These are phyloP conservation scores for Drosophila orosa DNA, from an alignment of 1,140 invertebrate genomes.

Conservation along the genomic window DNA sequence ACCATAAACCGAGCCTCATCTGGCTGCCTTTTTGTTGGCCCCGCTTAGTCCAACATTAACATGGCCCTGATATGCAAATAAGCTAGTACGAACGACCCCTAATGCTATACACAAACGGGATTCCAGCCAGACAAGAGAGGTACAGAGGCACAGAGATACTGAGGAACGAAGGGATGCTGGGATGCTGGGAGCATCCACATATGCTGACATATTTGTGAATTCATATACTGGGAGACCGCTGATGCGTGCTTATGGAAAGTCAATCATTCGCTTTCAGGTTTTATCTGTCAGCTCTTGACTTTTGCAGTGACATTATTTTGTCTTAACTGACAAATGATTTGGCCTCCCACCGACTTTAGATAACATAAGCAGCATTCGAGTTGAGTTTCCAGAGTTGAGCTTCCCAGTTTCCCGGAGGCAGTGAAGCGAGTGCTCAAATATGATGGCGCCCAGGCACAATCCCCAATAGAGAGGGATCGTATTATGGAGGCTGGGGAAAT, in stretches of 20 bases:
- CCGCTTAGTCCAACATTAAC: conserved; percentile 40
- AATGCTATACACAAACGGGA: conserved; percentile 26
- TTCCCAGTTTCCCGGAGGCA: conserved; percentile 38
- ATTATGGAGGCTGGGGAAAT: conserved; percentile 34
- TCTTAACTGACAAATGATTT: conserved; percentile 77
- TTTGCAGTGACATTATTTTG: conserved; percentile 64
- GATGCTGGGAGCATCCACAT: conserved; percentile 7
- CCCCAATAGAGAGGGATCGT: conserved; percentile 26
- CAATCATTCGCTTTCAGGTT: conserved; percentile 73
- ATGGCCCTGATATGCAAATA: conserved; percentile 73
- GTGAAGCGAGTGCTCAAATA: conserved; percentile 65
- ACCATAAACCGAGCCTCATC: conserved; percentile 26
- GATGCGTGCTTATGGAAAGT: conserved; percentile 73
- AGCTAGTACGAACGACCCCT: conserved; percentile 30
- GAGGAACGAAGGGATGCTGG: not conserved
- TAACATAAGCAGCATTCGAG: conserved; percentile 40
- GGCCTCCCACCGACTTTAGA: conserved; percentile 29
- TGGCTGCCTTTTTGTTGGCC: conserved; percentile 30
- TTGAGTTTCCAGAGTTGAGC: conserved; percentile 4
- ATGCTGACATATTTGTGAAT: conserved; percentile 23
- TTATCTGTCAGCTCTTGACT: conserved; percentile 64
- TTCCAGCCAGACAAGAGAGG: not conserved
- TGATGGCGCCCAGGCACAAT: conserved; percentile 35
- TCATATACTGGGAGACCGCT: conserved; percentile 40
- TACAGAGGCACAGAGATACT: not conserved